phyloP scores from a whole-genome alignment of 2,797 vertebrate genomes.

The Myotis pilosus region DNA sequence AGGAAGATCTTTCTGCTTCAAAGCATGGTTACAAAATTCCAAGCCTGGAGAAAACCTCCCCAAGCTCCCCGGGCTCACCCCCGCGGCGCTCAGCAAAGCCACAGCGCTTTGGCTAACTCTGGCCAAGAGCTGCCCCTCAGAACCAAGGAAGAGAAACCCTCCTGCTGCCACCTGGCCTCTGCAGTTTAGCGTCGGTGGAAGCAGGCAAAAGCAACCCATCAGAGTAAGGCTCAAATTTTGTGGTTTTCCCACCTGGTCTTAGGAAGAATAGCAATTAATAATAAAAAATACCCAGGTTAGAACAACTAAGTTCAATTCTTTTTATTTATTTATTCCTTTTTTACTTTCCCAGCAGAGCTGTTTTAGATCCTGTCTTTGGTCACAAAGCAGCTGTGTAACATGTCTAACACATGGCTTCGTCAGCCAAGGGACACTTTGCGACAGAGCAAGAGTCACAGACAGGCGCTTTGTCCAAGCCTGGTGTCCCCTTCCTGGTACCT shows the following conservation, averaged over 20 bases:
- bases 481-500: not conserved
- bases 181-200: conserved; percentile 25
- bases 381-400: not conserved
- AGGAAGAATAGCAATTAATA: not conserved
- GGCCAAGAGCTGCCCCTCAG: conserved; percentile 67
- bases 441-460: not conserved
- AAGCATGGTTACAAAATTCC: not conserved
- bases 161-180: conserved; percentile 30
- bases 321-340: not conserved
- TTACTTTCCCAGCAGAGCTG: not conserved
- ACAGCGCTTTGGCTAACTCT: not conserved
- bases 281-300: not conserved
- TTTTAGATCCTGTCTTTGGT: not conserved
- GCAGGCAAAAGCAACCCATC: conserved; percentile 35
- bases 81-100: conserved; percentile 33
- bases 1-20: conserved; percentile 34
- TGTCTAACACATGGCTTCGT: not conserved
- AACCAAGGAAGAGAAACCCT: conserved; percentile 30
- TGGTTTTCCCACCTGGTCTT: not conserved
- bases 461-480: not conserved
- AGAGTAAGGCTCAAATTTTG: not conserved
- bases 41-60: not conserved
- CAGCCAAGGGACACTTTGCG: not conserved
- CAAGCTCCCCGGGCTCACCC: not conserved
- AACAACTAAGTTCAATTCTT: conserved; percentile 16